Base-by-base conservation (phyloP, 35 echinoderm and acorn worm genomes). In the Hemicentrotus pulcherrimus region DNA sequence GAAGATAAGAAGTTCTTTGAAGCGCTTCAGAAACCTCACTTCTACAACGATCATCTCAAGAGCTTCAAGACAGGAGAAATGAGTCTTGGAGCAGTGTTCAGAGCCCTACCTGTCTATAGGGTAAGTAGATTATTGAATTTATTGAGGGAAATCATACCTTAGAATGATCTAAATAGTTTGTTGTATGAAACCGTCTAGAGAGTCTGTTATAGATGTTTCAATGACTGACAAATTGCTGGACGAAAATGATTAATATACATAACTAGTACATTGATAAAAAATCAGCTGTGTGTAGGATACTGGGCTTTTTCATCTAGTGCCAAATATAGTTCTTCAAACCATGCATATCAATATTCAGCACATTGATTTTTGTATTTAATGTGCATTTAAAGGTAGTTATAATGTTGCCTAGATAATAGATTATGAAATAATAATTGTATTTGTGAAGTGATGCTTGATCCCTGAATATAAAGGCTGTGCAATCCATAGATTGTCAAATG, bases 41-140 rank as follows among this genome's bases (percentile, higher is more conserved):
- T 99, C 94, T 98, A 98, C 95, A 99, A 99, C 46, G 98, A 99
- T 50, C 98, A 99, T 61, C 61, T 99, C n/a, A 95, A 97, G 87
- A 98, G 96, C 92, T 95, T 95, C 85, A 97, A 97, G 91, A 97
- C 98, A 0, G 97, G 96, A 48, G 98, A 99, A 61, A 96, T 97
- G 91, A 94, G 94, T 85, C 94, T 96, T 41, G 98, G 98, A 47
- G 98, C 98, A 55, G 98, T 99, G 14, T 99, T 99, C 95, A 97
- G 98, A 88, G 97, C 98, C 22, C 85, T 99, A 41, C 98, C 98
- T 85, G 98, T 99, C 31, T 99, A 99, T 94, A 99, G 95, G 91
- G 98, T 99, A 30, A 92, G 95, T 95, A 28, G 28, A 78, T 78
- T 78, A n/a, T 78, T 0, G 18, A 78, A 78, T 7, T 22, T 78